These are phyloP conservation scores for Clarias platycephalus DNA, from an alignment of 2,797 vertebrate species.

Conservation along the genomic window DNA sequence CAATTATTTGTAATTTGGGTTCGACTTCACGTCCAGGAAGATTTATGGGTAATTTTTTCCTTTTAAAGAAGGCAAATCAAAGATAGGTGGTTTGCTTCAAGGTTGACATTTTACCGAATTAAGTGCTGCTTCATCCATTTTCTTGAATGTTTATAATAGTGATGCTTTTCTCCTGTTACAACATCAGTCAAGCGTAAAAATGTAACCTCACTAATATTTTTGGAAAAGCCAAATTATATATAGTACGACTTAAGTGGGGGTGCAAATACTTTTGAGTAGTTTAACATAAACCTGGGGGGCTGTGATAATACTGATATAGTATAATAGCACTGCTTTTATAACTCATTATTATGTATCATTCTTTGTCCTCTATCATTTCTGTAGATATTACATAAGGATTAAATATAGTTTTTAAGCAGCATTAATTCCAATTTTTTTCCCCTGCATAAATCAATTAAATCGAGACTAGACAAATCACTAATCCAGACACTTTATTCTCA, in stretches of 20 bases:
- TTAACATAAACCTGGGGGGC: neutral
- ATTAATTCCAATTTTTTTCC: neutral
- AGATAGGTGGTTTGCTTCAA: neutral
- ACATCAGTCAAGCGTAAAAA: neutral
- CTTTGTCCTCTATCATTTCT: neutral
- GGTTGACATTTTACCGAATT: neutral
- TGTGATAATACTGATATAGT: neutral
- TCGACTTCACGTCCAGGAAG: conserved; percentile 14
- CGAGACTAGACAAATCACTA: neutral
- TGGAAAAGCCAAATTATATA: neutral
- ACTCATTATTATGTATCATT: neutral
- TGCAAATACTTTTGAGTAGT: conserved; percentile 11
- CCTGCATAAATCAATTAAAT: neutral
- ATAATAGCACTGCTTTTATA: neutral
- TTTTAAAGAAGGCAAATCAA: conserved; percentile 7
- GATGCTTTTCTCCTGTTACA: conserved; percentile 4
- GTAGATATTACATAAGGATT: neutral
- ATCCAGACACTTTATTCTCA: neutral
- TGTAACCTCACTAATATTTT: neutral
- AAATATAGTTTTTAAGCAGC: neutral
- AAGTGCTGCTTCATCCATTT: conserved; percentile 3
- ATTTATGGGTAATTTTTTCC: neutral
- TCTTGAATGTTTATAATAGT: neutral
- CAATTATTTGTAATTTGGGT: conserved; percentile 17
- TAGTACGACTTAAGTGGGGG: neutral